Conservation (phyloP, 1,140 invertebrate species). For the Hycleus cichorii region DNA sequence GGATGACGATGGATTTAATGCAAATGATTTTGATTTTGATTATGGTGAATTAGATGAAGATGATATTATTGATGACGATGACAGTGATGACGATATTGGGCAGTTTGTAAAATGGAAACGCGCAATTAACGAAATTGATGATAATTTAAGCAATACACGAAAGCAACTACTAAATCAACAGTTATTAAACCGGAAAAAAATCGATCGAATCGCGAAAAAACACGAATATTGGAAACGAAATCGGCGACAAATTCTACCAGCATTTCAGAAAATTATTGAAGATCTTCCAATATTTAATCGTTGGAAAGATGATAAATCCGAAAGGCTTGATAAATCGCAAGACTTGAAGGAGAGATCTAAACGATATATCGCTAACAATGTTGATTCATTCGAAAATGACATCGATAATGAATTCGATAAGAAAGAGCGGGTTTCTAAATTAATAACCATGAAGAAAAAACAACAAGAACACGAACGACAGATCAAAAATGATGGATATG, state of each 20-base stretch:
- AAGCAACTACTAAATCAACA: slow-evolving; percentile 1
- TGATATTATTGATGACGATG: not conserved
- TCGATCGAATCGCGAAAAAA: not conserved
- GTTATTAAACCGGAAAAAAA: not conserved
- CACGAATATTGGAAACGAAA: not conserved
- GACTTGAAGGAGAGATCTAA: not conserved
- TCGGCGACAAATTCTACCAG: not conserved
- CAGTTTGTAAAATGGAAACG: too few relatives aligned
- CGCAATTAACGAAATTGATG: not conserved
- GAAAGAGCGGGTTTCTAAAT: too few relatives aligned
- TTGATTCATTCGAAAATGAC: slow-evolving; percentile 19
- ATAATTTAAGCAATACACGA: slow-evolving; percentile 1
- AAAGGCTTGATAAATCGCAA: not conserved
- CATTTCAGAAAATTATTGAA: too few relatives aligned
- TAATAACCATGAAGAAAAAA: slow-evolving; percentile 1
- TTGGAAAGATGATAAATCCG: too few relatives aligned
- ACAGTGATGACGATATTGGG: not conserved
- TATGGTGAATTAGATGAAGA: not conserved
- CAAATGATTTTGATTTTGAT: not conserved
- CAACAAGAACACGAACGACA: slow-evolving; percentile 8
- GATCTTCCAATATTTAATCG: too few relatives aligned
- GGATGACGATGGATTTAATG: not conserved
- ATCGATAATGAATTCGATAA: slow-evolving; percentile 4
- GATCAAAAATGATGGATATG: slow-evolving; percentile 1
- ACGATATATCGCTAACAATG: not conserved